Evolutionary conservation across 2,888 invertebrate genomes (phyloP).

Genomic region (Melinaea marsaeus): DNA sequence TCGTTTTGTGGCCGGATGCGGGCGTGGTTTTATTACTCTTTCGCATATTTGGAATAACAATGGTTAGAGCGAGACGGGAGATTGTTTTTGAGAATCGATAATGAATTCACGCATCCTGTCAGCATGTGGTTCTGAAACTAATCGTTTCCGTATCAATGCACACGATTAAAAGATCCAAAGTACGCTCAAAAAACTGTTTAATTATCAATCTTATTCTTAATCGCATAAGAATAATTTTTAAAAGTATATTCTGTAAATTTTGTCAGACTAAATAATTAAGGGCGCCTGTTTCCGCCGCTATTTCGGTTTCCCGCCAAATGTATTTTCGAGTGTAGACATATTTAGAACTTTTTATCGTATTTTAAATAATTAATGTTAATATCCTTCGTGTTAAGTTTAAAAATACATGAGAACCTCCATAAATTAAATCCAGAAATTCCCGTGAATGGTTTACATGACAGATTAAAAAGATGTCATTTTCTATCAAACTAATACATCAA

Average conservation of each 20-base stretch:
- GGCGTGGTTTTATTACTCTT: constrained; percentile 40
- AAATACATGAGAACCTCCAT: not conserved
- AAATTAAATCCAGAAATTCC: not conserved
- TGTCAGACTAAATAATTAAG: constrained; percentile 52
- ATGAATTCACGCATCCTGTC: constrained; percentile 72
- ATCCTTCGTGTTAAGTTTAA: not conserved
- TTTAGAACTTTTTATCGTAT: constrained; percentile 16
- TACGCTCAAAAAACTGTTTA: not conserved
- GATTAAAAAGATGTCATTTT: not conserved
- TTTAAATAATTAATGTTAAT: constrained; percentile 7
- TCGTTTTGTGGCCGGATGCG: constrained; percentile 50
- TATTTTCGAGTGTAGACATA: constrained; percentile 32
- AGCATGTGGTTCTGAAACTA: constrained; percentile 71
- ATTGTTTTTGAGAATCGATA: constrained; percentile 67
- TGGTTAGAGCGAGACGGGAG: constrained; percentile 37
- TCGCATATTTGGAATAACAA: constrained; percentile 23
- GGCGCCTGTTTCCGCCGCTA: constrained; percentile 61
- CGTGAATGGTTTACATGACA: not conserved
- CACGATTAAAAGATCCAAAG: constrained; percentile 29
- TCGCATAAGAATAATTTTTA: constrained; percentile 18
- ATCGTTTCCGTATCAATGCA: constrained; percentile 62
- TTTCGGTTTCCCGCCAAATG: constrained; percentile 66
- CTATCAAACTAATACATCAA: no score
- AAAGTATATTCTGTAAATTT: constrained; percentile 20
- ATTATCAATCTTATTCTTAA: constrained; percentile 1